Base-by-base conservation (phyloP, 2,113 vertebrate genomes). In the Asarcornis scutulata region DNA sequence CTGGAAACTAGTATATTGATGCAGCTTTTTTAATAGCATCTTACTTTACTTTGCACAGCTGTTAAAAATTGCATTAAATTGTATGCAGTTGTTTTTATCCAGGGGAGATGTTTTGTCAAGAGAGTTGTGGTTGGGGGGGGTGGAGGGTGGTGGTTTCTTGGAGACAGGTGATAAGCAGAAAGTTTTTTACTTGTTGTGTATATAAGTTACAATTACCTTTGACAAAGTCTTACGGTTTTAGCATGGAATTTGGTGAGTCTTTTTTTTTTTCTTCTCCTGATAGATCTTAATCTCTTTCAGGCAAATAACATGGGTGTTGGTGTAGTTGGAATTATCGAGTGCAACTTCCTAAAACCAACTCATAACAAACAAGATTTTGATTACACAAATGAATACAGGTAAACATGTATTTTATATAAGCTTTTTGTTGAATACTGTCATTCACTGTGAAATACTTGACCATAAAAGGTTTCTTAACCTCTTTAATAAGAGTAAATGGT, bases 291-390 rank as follows among this genome's bases (percentile, higher is more conserved):
- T 97, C 95, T 93, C 90, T 92, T 97, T 40, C 94, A 99, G 99
- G 99, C 98, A 73, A 99, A 99, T 95, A 98, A 95, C 59, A 98
- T 97, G 97, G 99, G 99, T 29, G 98, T 99, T 69, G 99, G 99
- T 46, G 99, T 99, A 58, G 99, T 99, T 66, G 99, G 99, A 7
- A 97, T 99, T 88, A 98, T 99, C 53, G 99, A 99, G 42, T 99
- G 99, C 95, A 98, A 99, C 97, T 99, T 99, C 91, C 97, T 99
- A 52, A 98, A 99, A 71, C 99, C 99, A 27, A 99, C 99, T 66
- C 99, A 99, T 95, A 99, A 99, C 97, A 99, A 99, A 89, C 99
- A 99, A 91, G 99, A 99, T 94, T 99, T 99, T 83, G 98, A 98
- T 90, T 99, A 99, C 86, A 99, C 98, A 17, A 99, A 99, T 20